phyloP scores from a whole-genome alignment of 92 coral and sea anemone species.

The Isaurus tuberculatus region DNA sequence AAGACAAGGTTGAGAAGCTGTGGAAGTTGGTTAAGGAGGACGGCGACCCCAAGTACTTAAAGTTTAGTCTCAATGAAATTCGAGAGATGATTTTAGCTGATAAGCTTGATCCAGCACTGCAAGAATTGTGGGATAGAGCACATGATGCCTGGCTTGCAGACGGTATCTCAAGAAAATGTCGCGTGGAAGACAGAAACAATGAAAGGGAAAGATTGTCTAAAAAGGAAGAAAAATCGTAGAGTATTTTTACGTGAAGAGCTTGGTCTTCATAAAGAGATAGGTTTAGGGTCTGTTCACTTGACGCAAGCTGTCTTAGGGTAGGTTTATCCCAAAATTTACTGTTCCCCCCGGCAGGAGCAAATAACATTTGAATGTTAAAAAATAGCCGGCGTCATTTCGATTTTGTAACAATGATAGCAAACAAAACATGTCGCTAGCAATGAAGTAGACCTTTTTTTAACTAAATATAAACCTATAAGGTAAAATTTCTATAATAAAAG shows the following conservation, averaged over 20 bases:
- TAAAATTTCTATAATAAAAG: too few relatives aligned
- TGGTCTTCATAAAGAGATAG: too few relatives aligned
- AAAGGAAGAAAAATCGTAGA: not conserved
- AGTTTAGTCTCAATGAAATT: constrained; percentile 78
- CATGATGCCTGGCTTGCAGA: constrained; percentile 42
- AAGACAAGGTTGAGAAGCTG: constrained; percentile 57
- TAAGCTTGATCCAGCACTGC: constrained; percentile 64
- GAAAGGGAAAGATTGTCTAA: not conserved
- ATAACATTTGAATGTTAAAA: too few relatives aligned
- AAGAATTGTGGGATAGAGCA: constrained; percentile 72
- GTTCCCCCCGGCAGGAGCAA: too few relatives aligned
- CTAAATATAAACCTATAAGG: too few relatives aligned
- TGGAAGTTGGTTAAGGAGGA: constrained; percentile 72
- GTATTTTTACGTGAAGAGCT: not conserved
- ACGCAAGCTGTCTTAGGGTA: too few relatives aligned
- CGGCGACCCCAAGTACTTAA: constrained; percentile 45
- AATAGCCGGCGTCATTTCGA: too few relatives aligned
- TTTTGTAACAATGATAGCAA: too few relatives aligned
- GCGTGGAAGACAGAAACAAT: constrained; percentile 44
- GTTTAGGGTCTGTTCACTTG: too few relatives aligned
- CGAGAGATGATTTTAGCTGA: constrained; percentile 75
- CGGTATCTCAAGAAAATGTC: constrained; percentile 63
- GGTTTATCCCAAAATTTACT: too few relatives aligned
- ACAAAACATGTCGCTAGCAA: too few relatives aligned
- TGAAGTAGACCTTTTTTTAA: too few relatives aligned